phyloP scores from a whole-genome alignment of 1,140 invertebrate genomes.

The Platyscapa corneri region DNA sequence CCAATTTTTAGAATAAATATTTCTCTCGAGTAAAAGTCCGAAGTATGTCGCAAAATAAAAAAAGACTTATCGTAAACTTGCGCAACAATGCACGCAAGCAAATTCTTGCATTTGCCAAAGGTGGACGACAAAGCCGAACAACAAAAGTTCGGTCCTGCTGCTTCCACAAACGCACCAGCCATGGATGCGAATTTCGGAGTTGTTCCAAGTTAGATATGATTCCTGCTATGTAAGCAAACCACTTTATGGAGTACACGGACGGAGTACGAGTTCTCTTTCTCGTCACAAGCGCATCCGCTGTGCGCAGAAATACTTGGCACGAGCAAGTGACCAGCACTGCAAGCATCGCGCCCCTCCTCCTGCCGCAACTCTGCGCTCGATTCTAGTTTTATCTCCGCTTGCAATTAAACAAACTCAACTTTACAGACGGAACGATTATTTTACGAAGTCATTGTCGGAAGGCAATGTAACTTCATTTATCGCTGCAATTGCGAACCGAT shows the following conservation, averaged over 20 bases:
- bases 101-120: neutral
- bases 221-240: neutral
- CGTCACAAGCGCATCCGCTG: neutral
- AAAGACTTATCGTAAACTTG: neutral
- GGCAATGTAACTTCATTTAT: no score
- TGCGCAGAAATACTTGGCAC: neutral
- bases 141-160: neutral
- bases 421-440: no score
- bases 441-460: no score
- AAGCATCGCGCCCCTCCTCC: neutral
- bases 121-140: neutral
- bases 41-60: neutral
- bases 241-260: neutral
- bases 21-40: neutral
- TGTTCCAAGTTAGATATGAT: neutral
- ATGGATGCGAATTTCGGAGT: conserved; percentile 2
- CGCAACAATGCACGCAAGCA: neutral
- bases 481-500: no score
- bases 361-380: no score
- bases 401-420: no score
- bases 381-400: no score
- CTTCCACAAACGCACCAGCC: neutral
- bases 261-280: neutral
- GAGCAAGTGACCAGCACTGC: neutral
- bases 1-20: neutral